These are phyloP conservation scores for Augiades crinisus DNA, from an alignment of 2,888 invertebrate species.

Conservation along the genomic window DNA sequence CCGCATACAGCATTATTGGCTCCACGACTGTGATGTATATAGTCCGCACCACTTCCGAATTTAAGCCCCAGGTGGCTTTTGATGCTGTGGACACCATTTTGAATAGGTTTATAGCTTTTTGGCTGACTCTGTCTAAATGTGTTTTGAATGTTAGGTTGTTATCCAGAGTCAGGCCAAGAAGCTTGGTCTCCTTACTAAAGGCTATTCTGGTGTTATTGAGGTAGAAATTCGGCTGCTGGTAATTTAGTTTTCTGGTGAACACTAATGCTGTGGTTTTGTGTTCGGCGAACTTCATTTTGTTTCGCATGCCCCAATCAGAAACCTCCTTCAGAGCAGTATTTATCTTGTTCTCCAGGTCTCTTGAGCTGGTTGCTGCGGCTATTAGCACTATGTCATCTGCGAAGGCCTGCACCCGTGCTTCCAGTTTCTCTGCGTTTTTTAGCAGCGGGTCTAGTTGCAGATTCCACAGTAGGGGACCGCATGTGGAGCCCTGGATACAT, in stretches of 20 bases:
- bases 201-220: slow-evolving; percentile 8
- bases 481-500: slow-evolving; percentile 30
- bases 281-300: slow-evolving; percentile 29
- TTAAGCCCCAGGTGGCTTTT: slow-evolving; percentile 19
- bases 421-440: not conserved
- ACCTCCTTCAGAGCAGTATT: slow-evolving; percentile 9
- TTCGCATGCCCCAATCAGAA: slow-evolving; percentile 21
- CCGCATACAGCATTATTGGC: not conserved
- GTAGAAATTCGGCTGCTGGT: slow-evolving; percentile 11
- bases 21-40: not conserved
- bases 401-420: slow-evolving; percentile 30
- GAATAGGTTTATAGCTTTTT: slow-evolving; percentile 18
- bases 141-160: slow-evolving; percentile 9
- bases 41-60: slow-evolving; percentile 7
- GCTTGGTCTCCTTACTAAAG: not conserved
- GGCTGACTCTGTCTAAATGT: slow-evolving; percentile 2
- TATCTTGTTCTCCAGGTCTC: not conserved
- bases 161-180: slow-evolving; percentile 23
- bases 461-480: slow-evolving; percentile 33
- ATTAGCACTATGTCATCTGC: slow-evolving; percentile 33
- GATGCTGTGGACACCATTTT: slow-evolving; percentile 15
- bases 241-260: slow-evolving; percentile 27
- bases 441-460: slow-evolving; percentile 29
- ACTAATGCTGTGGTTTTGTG: slow-evolving; percentile 28
- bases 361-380: not conserved